Evolutionary conservation across 2,113 vertebrate species (phyloP).

Genomic region (Prionailurus bengalensis): DNA sequence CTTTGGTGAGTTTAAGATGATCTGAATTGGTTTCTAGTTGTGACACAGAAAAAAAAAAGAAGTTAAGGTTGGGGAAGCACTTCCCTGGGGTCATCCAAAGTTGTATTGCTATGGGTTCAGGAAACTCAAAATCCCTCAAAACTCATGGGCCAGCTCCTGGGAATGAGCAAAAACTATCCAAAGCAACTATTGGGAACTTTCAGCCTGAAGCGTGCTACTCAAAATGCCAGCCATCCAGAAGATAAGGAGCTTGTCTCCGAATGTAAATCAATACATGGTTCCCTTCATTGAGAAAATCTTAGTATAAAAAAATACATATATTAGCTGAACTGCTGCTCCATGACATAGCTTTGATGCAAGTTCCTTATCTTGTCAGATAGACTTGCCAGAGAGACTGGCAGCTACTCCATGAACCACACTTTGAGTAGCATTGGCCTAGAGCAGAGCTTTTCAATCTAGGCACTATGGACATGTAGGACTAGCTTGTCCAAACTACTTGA

Average conservation of each 20-base stretch:
- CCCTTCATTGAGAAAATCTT: neutral
- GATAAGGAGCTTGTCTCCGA: too few species aligned
- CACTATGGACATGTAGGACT: neutral
- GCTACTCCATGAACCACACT: neutral
- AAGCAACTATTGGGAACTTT: neutral
- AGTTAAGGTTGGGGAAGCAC: neutral
- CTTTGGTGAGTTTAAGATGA: neutral
- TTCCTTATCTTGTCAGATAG: too few species aligned
- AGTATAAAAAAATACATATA: neutral
- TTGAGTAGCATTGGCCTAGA: neutral
- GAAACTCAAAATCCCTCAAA: neutral
- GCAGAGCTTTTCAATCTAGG: neutral
- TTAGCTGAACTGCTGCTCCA: neutral
- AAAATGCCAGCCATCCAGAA: neutral
- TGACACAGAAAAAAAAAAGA: neutral
- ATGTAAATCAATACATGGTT: neutral
- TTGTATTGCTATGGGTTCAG: neutral
- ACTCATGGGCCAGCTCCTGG: neutral
- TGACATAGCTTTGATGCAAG: neutral
- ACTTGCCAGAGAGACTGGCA: neutral
- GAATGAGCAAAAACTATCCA: neutral
- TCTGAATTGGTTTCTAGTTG: neutral
- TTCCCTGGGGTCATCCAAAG: neutral
- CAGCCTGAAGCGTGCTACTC: neutral
- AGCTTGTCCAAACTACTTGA: neutral